These are phyloP conservation scores for Sciaenops ocellatus DNA, from an alignment of 2,797 vertebrate genomes.

Conservation along the genomic window DNA sequence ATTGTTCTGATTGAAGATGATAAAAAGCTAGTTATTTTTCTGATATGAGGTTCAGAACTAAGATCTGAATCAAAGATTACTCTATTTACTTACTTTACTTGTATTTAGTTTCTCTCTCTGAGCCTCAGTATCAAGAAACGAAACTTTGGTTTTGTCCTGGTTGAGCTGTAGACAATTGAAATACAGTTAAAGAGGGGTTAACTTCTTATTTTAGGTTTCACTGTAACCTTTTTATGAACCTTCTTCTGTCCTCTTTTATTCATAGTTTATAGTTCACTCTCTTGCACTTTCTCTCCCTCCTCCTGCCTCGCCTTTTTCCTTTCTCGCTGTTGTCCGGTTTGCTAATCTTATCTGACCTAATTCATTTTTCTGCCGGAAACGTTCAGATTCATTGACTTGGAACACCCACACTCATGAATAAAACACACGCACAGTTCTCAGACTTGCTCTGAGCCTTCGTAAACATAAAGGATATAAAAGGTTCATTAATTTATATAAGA, in stretches of 20 bases:
- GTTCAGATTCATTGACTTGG: constrained; percentile 33
- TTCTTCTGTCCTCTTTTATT: constrained; percentile 18
- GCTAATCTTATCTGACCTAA: constrained; percentile 50
- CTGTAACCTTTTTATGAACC: constrained; percentile 9
- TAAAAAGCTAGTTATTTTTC: too few species aligned
- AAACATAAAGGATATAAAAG: constrained; percentile 19
- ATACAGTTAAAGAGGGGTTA: too few species aligned
- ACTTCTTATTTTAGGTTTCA: constrained; percentile 2
- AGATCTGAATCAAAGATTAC: too few species aligned
- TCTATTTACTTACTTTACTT: too few species aligned
- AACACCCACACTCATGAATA: constrained; percentile 30
- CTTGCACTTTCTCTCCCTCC: neutral
- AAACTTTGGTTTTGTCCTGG: too few species aligned
- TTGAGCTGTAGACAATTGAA: too few species aligned
- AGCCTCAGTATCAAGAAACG: too few species aligned
- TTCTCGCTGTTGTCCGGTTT: neutral
- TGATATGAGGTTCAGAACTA: too few species aligned
- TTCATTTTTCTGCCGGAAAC: constrained; percentile 38
- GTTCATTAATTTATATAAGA: neutral
- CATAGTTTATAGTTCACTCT: constrained; percentile 11
- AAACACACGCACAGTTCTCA: constrained; percentile 13
- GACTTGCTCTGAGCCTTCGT: neutral
- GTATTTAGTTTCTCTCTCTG: too few species aligned
- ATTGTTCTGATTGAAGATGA: too few species aligned
- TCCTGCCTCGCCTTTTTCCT: neutral